Evolutionary conservation across 2,113 vertebrate genomes (phyloP).

Genomic region (Muscicapa adusta): DNA sequence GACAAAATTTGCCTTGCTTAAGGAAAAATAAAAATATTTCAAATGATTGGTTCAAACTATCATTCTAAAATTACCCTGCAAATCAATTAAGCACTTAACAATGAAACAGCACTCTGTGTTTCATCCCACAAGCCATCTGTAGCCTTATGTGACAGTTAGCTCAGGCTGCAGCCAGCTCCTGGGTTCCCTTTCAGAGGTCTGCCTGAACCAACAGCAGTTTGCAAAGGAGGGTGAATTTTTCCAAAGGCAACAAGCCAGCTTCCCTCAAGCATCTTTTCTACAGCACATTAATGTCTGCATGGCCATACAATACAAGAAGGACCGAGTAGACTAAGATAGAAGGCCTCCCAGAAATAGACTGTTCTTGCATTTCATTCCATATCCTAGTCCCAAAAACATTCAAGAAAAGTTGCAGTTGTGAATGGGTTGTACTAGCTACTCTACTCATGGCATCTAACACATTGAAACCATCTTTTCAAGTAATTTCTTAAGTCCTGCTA

Average conservation of each 20-base stretch:
- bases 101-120: not conserved
- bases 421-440: not conserved
- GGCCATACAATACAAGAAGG: not conserved
- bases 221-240: not conserved
- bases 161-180: not conserved
- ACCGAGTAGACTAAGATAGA: not conserved
- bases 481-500: not conserved
- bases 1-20: not conserved
- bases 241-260: not conserved
- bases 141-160: not conserved
- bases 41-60: not conserved
- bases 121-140: constrained; percentile 21
- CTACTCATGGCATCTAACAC: not conserved
- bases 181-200: not conserved
- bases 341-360: not conserved
- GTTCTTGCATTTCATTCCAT: not conserved
- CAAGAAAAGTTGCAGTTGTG: not conserved
- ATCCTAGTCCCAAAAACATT: not conserved
- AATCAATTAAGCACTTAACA: not conserved
- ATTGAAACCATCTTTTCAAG: not conserved
- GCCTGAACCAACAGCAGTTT: not conserved
- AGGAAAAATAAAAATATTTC: not conserved
- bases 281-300: not conserved
- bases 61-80: not conserved
- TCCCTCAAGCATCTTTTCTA: not conserved